Base-by-base conservation (phyloP, 1,140 invertebrate genomes). In the Dinothrombium tinctorium region DNA sequence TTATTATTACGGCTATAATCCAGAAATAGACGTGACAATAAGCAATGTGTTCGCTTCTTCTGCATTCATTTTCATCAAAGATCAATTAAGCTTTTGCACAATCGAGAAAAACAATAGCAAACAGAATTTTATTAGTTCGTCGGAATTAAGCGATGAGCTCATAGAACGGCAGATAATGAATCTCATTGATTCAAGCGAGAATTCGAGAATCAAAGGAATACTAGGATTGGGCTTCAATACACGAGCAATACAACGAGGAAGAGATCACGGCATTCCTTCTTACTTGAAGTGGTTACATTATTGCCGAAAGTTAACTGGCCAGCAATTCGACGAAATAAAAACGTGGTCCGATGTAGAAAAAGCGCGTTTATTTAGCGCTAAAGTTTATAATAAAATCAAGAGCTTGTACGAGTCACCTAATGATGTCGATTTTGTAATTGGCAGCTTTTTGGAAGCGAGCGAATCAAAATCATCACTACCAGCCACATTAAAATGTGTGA, bases 251-350 rank as follows among this genome's bases (percentile, higher is more conserved):
- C 71, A 74, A 55, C 53, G 69, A 46, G 70, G 69, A 3, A 50
- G 86, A 32, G 86, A 92, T 54, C 84, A 90, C 53, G 87, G 83
- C 7, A 61, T 92, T 5, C 71, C 78, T 0, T 61, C 76, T 0
- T 89, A 84, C 53, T 73, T 72, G 1, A 58, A 69, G 1, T 87
- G 29, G 29, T 47, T 71, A 90, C 50, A 62, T 95, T 6, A 54
- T 58, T 14, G 48, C 52, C 7, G 68, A 70, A 50, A 68, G 71
- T 19, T 69, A 72, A 0, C 58, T 63, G 1, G 65, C n/a, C n/a
- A n/a, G n/a, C n/a, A n/a, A n/a, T n/a, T n/a, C n/a, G n/a, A n/a
- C n/a, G n/a, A n/a, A n/a, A n/a, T n/a, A n/a, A n/a, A n/a, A n/a
- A n/a, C n/a, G n/a, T n/a, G n/a, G n/a, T n/a, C n/a, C n/a, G n/a